phyloP scores from a whole-genome alignment of 2,888 invertebrate genomes.

The Zaprionus lineosus region DNA sequence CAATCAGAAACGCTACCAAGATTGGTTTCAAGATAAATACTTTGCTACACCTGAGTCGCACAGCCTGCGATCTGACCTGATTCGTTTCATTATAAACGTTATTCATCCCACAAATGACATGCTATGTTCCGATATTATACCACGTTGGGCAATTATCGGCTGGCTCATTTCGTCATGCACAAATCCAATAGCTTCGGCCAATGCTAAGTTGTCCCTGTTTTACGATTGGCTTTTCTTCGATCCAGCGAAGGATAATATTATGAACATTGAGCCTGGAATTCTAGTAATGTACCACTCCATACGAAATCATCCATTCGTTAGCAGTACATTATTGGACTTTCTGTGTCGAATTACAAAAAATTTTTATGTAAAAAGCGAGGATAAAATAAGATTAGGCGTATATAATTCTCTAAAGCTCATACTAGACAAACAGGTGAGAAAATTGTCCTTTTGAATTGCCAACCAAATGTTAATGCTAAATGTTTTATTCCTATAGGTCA shows the following conservation, averaged over 20 bases:
- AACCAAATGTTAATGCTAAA: too few species aligned
- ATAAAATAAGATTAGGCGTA: slow-evolving; percentile 83
- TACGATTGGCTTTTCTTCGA: slow-evolving; percentile 90
- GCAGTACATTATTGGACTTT: slow-evolving; percentile 87
- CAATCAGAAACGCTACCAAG: slow-evolving; percentile 87
- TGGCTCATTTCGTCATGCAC: slow-evolving; percentile 88
- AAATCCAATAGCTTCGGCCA: slow-evolving; percentile 86
- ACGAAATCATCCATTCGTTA: slow-evolving; percentile 86
- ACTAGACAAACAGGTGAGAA: slow-evolving; percentile 89
- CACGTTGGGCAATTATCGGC: slow-evolving; percentile 88
- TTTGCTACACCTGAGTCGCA: slow-evolving; percentile 87
- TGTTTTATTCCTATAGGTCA: slow-evolving; percentile 79
- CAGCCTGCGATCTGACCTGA: slow-evolving; percentile 87
- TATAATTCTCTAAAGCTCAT: slow-evolving; percentile 82
- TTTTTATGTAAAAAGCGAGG: slow-evolving; percentile 81
- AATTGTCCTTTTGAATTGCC: too few species aligned
- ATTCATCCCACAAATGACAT: slow-evolving; percentile 88
- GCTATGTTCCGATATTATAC: slow-evolving; percentile 87
- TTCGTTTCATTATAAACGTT: slow-evolving; percentile 87
- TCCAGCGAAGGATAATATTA: slow-evolving; percentile 87
- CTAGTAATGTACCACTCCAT: slow-evolving; percentile 88
- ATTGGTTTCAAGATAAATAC: slow-evolving; percentile 88
- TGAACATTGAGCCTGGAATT: slow-evolving; percentile 88
- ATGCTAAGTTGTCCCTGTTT: slow-evolving; percentile 87
- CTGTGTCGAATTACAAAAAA: slow-evolving; percentile 86